These are phyloP conservation scores for Drosophila anomelani DNA, from an alignment of 2,888 invertebrate genomes.

Conservation along the genomic window DNA sequence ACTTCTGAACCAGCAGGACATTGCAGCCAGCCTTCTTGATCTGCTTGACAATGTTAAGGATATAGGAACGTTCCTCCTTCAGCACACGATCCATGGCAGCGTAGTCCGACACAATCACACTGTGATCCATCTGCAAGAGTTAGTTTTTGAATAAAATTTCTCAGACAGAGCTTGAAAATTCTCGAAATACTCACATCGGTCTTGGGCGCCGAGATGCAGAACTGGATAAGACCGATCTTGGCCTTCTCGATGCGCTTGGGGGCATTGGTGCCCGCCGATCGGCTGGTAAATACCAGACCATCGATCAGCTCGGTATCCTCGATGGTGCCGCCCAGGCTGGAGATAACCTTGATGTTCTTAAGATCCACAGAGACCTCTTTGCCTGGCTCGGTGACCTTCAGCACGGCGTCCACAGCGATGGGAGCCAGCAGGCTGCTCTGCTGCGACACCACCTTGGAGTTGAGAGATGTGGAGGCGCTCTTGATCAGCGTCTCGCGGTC, in stretches of 20 bases:
- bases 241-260: constrained; percentile 98
- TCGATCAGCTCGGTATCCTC: constrained; percentile 98
- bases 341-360: constrained; percentile 98
- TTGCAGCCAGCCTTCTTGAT: constrained; percentile 99
- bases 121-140: constrained; percentile 93
- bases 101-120: constrained; percentile 98
- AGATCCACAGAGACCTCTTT: constrained; percentile 93
- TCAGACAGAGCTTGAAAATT: accelerated
- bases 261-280: constrained; percentile 94
- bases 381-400: constrained; percentile 87
- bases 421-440: constrained; percentile 98
- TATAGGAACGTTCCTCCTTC: constrained; percentile 98
- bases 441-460: constrained; percentile 99
- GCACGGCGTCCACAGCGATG: constrained; percentile 98
- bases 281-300: constrained; percentile 97
- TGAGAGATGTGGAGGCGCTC: constrained; percentile 98
- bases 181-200: constrained; percentile 91
- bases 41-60: constrained; percentile 98
- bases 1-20: constrained; percentile 95
- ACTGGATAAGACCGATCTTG: constrained; percentile 99
- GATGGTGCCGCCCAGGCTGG: constrained; percentile 97
- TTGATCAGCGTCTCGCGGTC: constrained; percentile 95
- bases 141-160: neutral
- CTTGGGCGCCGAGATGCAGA: constrained; percentile 99
- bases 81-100: constrained; percentile 99